Evolutionary conservation across 2,888 invertebrate species (phyloP), one percentile per base, ranked within the genome.

Genomic region (Netelia fuscicornis): DNA sequence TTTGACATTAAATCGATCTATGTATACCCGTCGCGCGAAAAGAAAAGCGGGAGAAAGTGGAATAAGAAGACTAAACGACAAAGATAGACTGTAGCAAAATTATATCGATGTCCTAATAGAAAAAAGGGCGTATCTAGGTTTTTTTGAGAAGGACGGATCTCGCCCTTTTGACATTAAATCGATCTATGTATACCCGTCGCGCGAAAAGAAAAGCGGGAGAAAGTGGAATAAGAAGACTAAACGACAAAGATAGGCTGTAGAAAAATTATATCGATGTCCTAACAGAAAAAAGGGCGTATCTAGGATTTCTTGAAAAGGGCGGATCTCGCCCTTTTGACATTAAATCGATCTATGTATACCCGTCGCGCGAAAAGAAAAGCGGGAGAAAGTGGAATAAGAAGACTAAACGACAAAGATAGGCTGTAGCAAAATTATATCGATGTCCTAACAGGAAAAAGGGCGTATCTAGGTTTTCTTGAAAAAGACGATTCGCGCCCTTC

Each of bases 41-140:
- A 13, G 48, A 48, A 48, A 48, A 48, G 10, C 11, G 48, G 52
- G 30, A n/a, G 52, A 67, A 42, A 52, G 11, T 58, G 58, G 58
- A 67, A 76, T 76, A 76, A 76, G 37, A 17, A 77, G 65, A 77
- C 65, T 71, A 76, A 75, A 70, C 64, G 75, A 23, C 62, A 62
- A 44, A 25, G 11, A 1, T 23, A 62, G 54, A 54, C 68, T 75
- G 42, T 30, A 20, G 25, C 62, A n/a, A 70, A 76, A 70, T 37
- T 30, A 5, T 30, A 30, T 54, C 52, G 23, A 67, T 68, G n/a
- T 11, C 52, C 30, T 30, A 5, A 30, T 2, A 17, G 10, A 54
- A 54, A 54, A n/a, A 54, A 10, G 54, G 17, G n/a, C 54, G 5
- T 13, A 54, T 17, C 9, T n/a, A n/a, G 13, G 2, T 13, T 2